Evolutionary conservation across 2,888 invertebrate species (phyloP).

Genomic region (Oscheius sp.): DNA sequence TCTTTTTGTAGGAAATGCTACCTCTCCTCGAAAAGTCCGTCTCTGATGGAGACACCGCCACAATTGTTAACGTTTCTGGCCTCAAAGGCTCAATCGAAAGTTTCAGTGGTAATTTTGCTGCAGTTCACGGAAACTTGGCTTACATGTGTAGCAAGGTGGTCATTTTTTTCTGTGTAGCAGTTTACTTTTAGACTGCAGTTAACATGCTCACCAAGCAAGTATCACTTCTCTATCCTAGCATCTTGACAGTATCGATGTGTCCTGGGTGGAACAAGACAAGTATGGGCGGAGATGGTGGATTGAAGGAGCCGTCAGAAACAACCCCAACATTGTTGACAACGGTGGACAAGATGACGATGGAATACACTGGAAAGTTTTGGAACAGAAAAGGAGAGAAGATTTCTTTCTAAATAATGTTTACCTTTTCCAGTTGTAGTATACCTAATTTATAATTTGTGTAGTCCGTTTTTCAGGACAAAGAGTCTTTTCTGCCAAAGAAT

Average conservation of each 20-base stretch:
- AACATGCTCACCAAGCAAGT: conserved; percentile 36
- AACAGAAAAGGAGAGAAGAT: conserved; percentile 31
- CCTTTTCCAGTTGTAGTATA: not conserved
- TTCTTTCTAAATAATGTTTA: conserved; percentile 17
- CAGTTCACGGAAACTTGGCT: conserved; percentile 30
- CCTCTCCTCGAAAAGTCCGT: conserved; percentile 26
- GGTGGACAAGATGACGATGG: conserved; percentile 27
- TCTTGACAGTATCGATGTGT: conserved; percentile 30
- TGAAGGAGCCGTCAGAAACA: conserved; percentile 17
- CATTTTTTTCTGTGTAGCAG: not conserved
- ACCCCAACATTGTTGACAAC: conserved; percentile 9
- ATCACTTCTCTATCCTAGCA: conserved; percentile 21
- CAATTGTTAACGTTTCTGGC: conserved; percentile 34
- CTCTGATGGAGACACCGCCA: conserved; percentile 10
- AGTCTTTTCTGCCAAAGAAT: too few species aligned
- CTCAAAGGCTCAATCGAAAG: conserved; percentile 31
- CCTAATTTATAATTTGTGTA: too few species aligned
- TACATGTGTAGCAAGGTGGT: conserved; percentile 37
- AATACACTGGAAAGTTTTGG: conserved; percentile 30
- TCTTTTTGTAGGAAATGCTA: conserved; percentile 24
- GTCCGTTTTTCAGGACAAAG: too few species aligned
- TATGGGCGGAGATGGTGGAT: conserved; percentile 21
- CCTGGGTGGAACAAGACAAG: conserved; percentile 30
- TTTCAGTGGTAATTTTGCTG: conserved; percentile 12
- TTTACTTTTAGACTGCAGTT: conserved; percentile 21